Conservation (phyloP, 2,113 vertebrate species). For the Glareola pratincola region DNA sequence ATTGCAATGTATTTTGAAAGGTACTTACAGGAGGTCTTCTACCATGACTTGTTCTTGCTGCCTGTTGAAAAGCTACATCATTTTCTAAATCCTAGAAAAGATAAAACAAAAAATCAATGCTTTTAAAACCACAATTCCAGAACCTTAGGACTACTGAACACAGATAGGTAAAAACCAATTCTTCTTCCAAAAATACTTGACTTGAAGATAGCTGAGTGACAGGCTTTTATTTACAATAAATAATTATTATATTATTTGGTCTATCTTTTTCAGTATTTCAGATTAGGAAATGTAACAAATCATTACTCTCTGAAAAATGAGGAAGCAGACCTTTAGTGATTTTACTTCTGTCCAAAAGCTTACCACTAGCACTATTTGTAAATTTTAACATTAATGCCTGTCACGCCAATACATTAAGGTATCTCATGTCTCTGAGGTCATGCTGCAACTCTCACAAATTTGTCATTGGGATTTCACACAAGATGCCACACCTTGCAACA, state of each 20-base stretch:
- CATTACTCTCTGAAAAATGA: neutral
- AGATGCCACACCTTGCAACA: neutral
- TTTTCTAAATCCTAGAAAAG: slow-evolving; percentile 89
- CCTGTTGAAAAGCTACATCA: slow-evolving; percentile 90
- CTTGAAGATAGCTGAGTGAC: neutral
- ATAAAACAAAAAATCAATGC: neutral
- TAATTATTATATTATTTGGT: neutral
- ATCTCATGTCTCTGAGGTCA: neutral
- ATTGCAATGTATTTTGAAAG: neutral
- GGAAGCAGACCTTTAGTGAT: neutral
- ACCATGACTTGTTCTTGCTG: slow-evolving; percentile 91
- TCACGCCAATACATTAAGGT: neutral
- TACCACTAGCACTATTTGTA: neutral
- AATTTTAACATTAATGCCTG: neutral
- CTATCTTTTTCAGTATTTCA: neutral
- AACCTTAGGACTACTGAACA: neutral
- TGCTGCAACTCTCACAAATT: neutral
- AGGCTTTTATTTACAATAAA: neutral
- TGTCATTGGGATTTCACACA: neutral
- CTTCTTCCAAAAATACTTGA: neutral
- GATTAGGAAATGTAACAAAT: neutral
- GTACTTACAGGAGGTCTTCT: slow-evolving; percentile 89
- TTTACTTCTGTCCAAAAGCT: neutral
- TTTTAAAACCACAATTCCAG: neutral
- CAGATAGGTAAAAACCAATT: neutral